Evolutionary conservation across 2,797 vertebrate species (phyloP).

Genomic region (Phrynocephalus guinanensis): DNA sequence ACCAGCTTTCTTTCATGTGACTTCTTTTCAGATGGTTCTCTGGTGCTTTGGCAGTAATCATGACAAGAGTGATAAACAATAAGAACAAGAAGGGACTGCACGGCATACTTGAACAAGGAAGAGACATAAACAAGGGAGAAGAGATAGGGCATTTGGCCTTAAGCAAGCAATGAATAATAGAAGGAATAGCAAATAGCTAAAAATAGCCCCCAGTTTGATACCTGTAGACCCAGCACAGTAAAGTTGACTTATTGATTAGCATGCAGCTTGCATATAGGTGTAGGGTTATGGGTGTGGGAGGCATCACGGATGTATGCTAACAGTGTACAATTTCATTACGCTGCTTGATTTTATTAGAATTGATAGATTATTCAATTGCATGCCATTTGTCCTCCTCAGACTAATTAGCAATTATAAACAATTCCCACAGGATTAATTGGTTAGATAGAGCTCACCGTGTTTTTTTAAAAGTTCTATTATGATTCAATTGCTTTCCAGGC

Average conservation of each 20-base stretch:
- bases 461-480: background rate
- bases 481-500: background rate
- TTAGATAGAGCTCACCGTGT: constrained; percentile 1
- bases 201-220: background rate
- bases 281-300: background rate
- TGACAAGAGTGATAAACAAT: background rate
- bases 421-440: constrained; percentile 43
- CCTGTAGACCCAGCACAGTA: background rate
- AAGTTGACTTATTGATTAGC: background rate
- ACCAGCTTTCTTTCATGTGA: constrained; percentile 14
- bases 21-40: constrained; percentile 4
- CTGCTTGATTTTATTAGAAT: constrained; percentile 38
- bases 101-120: background rate
- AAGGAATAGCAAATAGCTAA: constrained; percentile 18
- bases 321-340: constrained; percentile 23
- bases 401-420: constrained; percentile 44
- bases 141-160: constrained; percentile 22
- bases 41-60: constrained; percentile 10
- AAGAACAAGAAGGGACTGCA: background rate
- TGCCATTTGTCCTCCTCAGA: constrained; percentile 37
- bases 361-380: constrained; percentile 40
- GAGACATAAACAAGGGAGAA: background rate
- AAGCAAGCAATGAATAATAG: constrained; percentile 25
- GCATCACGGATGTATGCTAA: constrained; percentile 25
- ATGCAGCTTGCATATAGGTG: background rate